These are phyloP conservation scores for Eurytemora carolleeae DNA, from an alignment of 1,140 invertebrate genomes.

Conservation along the genomic window DNA sequence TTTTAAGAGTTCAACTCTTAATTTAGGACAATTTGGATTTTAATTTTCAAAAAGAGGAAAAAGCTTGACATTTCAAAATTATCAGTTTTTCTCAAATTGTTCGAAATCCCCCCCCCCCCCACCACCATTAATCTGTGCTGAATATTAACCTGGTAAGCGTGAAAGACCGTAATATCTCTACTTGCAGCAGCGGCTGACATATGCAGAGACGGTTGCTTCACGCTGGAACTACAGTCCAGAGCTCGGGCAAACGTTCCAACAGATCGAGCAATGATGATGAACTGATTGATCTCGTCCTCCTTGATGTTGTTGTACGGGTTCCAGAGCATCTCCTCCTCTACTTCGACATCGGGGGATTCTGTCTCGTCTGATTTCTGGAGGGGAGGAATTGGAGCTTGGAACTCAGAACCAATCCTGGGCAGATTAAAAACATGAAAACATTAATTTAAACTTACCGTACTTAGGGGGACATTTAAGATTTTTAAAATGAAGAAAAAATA, in stretches of 20 bases:
- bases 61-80: too few relatives aligned
- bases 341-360: neutral
- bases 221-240: constrained; percentile 87
- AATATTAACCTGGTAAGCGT: constrained; percentile 8
- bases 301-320: neutral
- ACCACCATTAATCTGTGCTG: too few relatives aligned
- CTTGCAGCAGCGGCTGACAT: constrained; percentile 97
- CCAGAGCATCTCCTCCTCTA: constrained; percentile 3
- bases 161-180: constrained; percentile 72
- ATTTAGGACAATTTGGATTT: too few relatives aligned
- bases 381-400: constrained; percentile 5
- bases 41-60: too few relatives aligned
- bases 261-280: constrained; percentile 34
- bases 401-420: constrained; percentile 5
- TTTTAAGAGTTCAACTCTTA: too few relatives aligned
- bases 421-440: too few relatives aligned
- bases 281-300: constrained; percentile 14
- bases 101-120: too few relatives aligned
- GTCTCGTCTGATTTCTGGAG: neutral
- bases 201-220: constrained; percentile 92
- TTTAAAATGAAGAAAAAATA: too few relatives aligned
- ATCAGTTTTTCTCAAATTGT: too few relatives aligned
- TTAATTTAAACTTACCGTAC: too few relatives aligned
- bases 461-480: too few relatives aligned
- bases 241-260: constrained; percentile 97